Base-by-base conservation (phyloP, 2,113 vertebrate species). In the Verasper variegatus region DNA sequence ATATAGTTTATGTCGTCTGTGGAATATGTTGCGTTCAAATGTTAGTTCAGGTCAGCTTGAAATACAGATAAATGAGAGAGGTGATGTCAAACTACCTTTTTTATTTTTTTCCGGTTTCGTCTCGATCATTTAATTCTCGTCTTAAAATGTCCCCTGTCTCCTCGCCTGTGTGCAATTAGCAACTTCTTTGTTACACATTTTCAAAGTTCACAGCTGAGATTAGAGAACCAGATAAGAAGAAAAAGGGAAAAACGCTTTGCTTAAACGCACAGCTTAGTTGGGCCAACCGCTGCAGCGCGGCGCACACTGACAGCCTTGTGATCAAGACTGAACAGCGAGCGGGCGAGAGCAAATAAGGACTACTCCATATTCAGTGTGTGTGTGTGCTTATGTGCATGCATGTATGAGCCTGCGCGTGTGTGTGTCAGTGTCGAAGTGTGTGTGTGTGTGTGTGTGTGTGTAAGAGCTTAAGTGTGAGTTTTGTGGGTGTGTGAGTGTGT, bases 331-430 rank as follows among this genome's bases (percentile, higher is more conserved):
- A 91, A 89, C 85, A 86, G 88, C 67, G 76, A 83, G 85, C 84
- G 77, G 77, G 76, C 26, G 23, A 88, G 84, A 80, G 83, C 76
- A 89, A 90, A 92, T 83, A 86, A 89, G 82, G 81, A 60, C 88
- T 82, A 71, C 81, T 91, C 81, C 81, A 92, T 92, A 93, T 94
- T 94, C 89, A 91, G 78, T 76, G 12, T 77, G 76, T 76, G 12
- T 77, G 76, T 37, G 56, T 84, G 66, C 66, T 23, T 74, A 71
- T 77, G 80, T 77, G 82, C 75, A 63, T 80, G 81, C 80, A 66
- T 86, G 84, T 75, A 58, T 74, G 70, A 74, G 73, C 31, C 70
- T 75, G 74, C 2, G 9, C 78, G 66, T 64, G 75, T 61, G 66
- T 68, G 75, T 57, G 37, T 66, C 13, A 5, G 60, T 42, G 77